Base-by-base conservation (phyloP, 2,113 vertebrate genomes). In the Saguinus imperator region DNA sequence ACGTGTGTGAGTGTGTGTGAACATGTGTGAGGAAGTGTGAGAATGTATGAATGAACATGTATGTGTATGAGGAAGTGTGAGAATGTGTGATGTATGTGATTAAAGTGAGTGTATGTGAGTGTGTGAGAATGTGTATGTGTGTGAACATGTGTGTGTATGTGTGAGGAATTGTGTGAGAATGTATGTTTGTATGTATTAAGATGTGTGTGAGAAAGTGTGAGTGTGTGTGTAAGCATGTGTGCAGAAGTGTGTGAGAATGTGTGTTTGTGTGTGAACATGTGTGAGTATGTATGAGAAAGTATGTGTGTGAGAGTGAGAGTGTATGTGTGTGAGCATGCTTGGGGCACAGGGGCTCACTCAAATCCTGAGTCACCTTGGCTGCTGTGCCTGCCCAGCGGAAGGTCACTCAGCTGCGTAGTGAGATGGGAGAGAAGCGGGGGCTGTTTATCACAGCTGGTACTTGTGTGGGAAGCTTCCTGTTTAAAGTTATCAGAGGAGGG, bases 391-490 rank as follows among this genome's bases (percentile, higher is more conserved):
- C 6, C 14, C 14, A 25, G 66, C 2, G 23, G 37, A 52, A 23
- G 70, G 21, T 35, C 2, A 3, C 40, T 12, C 35, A 17, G 25
- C 48, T 3, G 32, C 8, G 0, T 1, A 4, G 45, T 1, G 8
- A 58, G 25, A 12, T 5, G 27, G 82, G 45, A 50, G 18, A 20
- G 6, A 48, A 29, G 25, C 2, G 6, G 61, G 3, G 16, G 27
- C 37, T 45, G 5, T 13, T 23, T 72, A 17, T 45, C 32, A 90
- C 64, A 52, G 6, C 40, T 66, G 25, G 66, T 14, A 8, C 23
- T 43, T 4, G 35, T 40, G 66, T 17, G 58, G 29, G 18, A 80
- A 64, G 18, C 6, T 73, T 10, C 17, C 64, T 3, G 27, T 25
- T 52, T 5, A 57, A 0, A 21, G 37, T 58, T 48, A 9, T 10